phyloP scores from a whole-genome alignment of 2,113 vertebrate species.

The Seriola dumerili region DNA sequence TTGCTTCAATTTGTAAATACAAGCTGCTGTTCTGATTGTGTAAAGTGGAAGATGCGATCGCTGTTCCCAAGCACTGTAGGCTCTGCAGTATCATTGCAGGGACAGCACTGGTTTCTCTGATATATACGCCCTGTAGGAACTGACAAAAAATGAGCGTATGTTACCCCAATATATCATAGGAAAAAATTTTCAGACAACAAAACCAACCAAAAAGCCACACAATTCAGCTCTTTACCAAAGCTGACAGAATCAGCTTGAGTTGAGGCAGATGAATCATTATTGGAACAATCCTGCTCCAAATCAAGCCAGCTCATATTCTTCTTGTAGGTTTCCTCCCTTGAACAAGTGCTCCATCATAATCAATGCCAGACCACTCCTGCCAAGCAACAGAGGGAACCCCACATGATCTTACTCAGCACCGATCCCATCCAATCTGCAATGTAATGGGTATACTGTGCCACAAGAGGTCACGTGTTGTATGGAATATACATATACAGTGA shows the following conservation, averaged over 20 bases:
- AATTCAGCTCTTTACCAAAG: background rate
- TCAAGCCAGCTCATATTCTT: slow-evolving; percentile 49
- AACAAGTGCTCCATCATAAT: slow-evolving; percentile 67
- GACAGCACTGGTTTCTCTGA: background rate
- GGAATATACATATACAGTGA: background rate
- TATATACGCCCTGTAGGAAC: background rate
- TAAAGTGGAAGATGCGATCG: slow-evolving; percentile 12
- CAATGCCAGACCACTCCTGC: slow-evolving; percentile 63
- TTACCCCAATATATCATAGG: background rate
- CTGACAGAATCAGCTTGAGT: too few relatives aligned
- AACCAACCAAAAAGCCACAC: background rate
- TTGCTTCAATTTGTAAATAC: slow-evolving; percentile 27
- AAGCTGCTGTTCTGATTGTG: slow-evolving; percentile 26
- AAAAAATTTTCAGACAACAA: background rate
- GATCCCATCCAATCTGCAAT: slow-evolving; percentile 23
- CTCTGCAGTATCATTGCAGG: background rate
- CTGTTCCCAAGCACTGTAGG: background rate
- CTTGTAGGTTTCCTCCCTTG: slow-evolving; percentile 47
- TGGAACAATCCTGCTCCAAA: slow-evolving; percentile 4
- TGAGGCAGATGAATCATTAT: slow-evolving; percentile 6
- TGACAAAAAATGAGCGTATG: background rate
- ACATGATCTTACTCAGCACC: slow-evolving; percentile 43
- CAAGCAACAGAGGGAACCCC: slow-evolving; percentile 65
- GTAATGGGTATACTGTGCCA: background rate
- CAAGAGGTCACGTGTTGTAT: background rate